phyloP scores from a whole-genome alignment of 1,140 invertebrate genomes.

The Caenorhabditis remanei region DNA sequence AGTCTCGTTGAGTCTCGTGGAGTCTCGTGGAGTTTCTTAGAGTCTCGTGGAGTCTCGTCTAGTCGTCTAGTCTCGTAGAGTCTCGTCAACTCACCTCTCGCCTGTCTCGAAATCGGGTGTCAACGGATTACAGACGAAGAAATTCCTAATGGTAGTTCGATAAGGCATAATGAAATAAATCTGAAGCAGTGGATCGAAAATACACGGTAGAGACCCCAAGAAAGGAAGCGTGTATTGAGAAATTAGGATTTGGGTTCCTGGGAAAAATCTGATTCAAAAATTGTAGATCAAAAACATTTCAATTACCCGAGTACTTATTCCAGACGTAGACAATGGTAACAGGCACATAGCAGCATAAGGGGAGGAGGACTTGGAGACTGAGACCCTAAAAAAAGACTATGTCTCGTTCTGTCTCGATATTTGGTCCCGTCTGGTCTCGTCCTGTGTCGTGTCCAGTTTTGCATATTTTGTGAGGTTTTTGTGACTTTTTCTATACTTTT shows the following conservation, averaged over 20 bases:
- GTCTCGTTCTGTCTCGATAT: no score
- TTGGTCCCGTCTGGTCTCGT: no score
- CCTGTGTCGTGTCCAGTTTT: no score
- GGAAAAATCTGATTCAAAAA: neutral
- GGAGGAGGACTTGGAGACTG: neutral
- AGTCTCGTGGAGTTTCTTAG: no score
- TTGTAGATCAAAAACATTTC: neutral
- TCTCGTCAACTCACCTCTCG: no score
- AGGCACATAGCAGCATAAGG: slow-evolving; percentile 8
- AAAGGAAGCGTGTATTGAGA: neutral
- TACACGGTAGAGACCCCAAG: neutral
- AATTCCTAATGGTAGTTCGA: neutral
- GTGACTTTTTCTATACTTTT: no score
- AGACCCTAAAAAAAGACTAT: slow-evolving; percentile 1
- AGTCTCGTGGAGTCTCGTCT: no score
- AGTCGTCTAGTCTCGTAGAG: no score
- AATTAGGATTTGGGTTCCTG: slow-evolving; percentile 7
- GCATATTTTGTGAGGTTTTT: no score
- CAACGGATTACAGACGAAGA: neutral
- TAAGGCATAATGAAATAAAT: slow-evolving; percentile 19
- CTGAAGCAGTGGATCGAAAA: slow-evolving; percentile 16
- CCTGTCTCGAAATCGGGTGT: neutral
- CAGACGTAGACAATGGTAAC: neutral
- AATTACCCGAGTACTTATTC: slow-evolving; percentile 20
- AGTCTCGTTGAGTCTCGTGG: no score